Percentiles rank a stretch among this genome's conserved stretches.
phyloP scores from a whole-genome alignment of 2,113 vertebrate species.

The Circaetus cinerascens region DNA sequence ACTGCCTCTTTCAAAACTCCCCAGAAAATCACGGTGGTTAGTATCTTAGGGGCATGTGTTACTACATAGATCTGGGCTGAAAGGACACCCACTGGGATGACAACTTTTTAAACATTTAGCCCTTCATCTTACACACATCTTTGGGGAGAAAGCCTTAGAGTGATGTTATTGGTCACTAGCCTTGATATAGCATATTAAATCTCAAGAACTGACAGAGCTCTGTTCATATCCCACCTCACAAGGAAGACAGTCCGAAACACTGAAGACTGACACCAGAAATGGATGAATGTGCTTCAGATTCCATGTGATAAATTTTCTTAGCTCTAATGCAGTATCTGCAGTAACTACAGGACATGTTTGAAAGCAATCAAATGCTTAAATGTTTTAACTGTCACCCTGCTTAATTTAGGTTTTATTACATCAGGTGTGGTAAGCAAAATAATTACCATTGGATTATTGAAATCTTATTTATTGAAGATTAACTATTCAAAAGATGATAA shows the following conservation, averaged over 20 bases:
- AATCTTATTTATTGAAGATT: background rate
- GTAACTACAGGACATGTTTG: background rate
- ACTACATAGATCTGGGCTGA: background rate
- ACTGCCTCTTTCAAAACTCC: background rate
- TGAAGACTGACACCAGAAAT: background rate
- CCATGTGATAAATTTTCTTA: background rate
- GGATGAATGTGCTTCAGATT: background rate
- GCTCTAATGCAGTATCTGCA: background rate
- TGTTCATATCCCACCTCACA: background rate
- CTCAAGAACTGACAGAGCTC: background rate
- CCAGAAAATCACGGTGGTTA: background rate
- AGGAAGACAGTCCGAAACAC: background rate
- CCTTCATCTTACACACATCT: background rate
- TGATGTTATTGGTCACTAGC: background rate
- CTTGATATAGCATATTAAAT: background rate
- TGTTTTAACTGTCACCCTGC: background rate
- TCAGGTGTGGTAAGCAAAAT: background rate
- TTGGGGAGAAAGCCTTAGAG: background rate
- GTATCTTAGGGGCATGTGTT: background rate
- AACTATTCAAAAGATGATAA: background rate
- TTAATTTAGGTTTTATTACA: background rate
- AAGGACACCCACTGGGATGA: background rate
- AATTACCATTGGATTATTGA: background rate
- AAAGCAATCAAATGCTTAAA: background rate
- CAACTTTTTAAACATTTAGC: background rate